Base-by-base conservation (phyloP, 1,140 invertebrate species). In the Meteorus sp. region DNA sequence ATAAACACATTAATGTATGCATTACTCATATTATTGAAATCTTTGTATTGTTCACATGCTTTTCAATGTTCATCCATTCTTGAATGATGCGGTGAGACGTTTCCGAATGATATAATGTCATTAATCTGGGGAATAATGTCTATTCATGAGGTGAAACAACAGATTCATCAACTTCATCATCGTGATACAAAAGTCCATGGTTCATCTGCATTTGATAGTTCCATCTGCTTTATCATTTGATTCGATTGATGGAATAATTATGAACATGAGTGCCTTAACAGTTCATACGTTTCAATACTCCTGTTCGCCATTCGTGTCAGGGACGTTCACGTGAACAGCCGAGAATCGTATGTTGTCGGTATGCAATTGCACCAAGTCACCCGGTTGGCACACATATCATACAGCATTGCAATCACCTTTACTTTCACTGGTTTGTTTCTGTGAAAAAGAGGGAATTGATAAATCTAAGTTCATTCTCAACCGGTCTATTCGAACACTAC, bases 271-370 rank as follows among this genome's bases (percentile, higher is more conserved):
- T 39, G 8, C 35, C 15, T 13, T 13, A n/a, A n/a, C 15, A 7
- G 15, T 39, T 56, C 59, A 61, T 54, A 54, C 56, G 59, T 56
- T 59, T 44, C 19, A 11, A 6, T 39, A 51, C 3, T 35, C 45
- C 5, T 41, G 33, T 50, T 22, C 33, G 15, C 11, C 2, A 56
- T 48, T 39, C 9, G 29, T 63, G 56, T 56, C 56, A 59, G 47
- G 56, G 57, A 0, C 53, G 47, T 59, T 60, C 57, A 56, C 53
- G 54, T 60, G 58, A 60, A 56, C 58, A 41, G 57, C 57, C 58
- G 56, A 63, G 23, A 25, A 23, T 15, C 13, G 45, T 9, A 37
- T 22, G 31, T 39, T 50, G 2, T 20, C 20, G n/a, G 33, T 33
- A 33, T 33, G 4, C 35, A n/a, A n/a, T 23, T 9, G 25, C 15